Conservation (phyloP, 1,140 invertebrate genomes). For the Macrocentrus cingulum region DNA sequence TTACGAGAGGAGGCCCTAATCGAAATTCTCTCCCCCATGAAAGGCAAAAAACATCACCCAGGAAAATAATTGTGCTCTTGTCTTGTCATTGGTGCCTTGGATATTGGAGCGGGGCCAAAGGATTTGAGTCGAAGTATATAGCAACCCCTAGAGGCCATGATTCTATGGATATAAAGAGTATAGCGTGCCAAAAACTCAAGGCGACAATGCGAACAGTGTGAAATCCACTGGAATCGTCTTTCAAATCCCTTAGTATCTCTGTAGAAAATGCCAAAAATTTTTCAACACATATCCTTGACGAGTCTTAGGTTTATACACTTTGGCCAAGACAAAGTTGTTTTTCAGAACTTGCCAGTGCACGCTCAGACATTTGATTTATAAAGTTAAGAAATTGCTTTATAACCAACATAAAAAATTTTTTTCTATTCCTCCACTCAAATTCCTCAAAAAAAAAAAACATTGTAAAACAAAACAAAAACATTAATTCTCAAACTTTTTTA, state of each 20-base stretch:
- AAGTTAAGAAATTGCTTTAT: background rate
- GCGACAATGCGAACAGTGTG: slow-evolving; percentile 39
- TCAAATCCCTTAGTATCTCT: slow-evolving; percentile 21
- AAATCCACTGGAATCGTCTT: slow-evolving; percentile 32
- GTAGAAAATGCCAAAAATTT: slow-evolving; percentile 27
- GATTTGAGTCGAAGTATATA: slow-evolving; percentile 18
- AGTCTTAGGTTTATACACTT: background rate
- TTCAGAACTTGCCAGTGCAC: background rate
- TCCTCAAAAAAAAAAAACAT: no score
- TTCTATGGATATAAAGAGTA: slow-evolving; percentile 11
- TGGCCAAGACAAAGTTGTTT: background rate
- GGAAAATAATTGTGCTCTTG: slow-evolving; percentile 33
- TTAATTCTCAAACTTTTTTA: no score
- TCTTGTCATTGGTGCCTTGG: slow-evolving; percentile 44
- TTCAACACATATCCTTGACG: background rate
- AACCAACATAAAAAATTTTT: no score
- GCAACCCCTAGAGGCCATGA: slow-evolving; percentile 9
- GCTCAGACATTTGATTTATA: background rate
- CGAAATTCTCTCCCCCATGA: background rate
- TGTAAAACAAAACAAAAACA: no score
- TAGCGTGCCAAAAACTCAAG: slow-evolving; percentile 35
- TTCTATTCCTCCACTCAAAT: no score
- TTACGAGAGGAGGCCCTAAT: background rate
- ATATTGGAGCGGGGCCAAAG: slow-evolving; percentile 44
- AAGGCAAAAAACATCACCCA: background rate